phyloP scores from a whole-genome alignment of 2,888 invertebrate species.

The Caenorhabditis angaria region DNA sequence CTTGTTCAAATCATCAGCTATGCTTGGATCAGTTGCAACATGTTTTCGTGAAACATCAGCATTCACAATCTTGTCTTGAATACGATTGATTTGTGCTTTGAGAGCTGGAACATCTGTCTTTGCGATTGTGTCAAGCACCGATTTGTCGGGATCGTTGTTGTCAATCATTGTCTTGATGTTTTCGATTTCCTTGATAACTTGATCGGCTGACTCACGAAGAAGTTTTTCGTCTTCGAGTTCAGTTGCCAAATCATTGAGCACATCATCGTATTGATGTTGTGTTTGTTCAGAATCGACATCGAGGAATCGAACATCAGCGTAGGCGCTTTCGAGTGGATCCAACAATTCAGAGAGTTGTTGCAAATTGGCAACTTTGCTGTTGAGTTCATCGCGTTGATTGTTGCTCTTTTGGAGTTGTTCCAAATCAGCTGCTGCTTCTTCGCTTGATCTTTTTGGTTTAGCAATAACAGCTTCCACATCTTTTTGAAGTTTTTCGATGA shows the following conservation, averaged over 20 bases:
- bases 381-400: slow-evolving; percentile 35
- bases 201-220: slow-evolving; percentile 48
- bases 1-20: slow-evolving; percentile 18
- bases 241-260: slow-evolving; percentile 36
- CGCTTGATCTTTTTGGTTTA: slow-evolving; percentile 29
- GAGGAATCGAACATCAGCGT: slow-evolving; percentile 61
- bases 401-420: slow-evolving; percentile 27
- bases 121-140: slow-evolving; percentile 11
- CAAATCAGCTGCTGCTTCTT: slow-evolving; percentile 39
- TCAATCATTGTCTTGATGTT: slow-evolving; percentile 33
- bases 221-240: slow-evolving; percentile 51
- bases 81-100: slow-evolving; percentile 35
- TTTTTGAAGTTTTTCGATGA: slow-evolving; percentile 43
- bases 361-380: slow-evolving; percentile 43
- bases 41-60: slow-evolving; percentile 32
- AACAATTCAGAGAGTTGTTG: slow-evolving; percentile 57
- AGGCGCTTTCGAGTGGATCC: slow-evolving; percentile 59
- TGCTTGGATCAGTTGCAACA: slow-evolving; percentile 26
- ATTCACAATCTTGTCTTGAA: slow-evolving; percentile 33
- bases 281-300: slow-evolving; percentile 58
- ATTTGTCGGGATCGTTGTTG: slow-evolving; percentile 14
- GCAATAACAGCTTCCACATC: slow-evolving; percentile 36
- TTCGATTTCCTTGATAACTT: slow-evolving; percentile 48
- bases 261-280: slow-evolving; percentile 52
- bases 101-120: slow-evolving; percentile 36